These are phyloP conservation scores for Clarias magur DNA, from an alignment of 2,113 vertebrate species.

Conservation along the genomic window DNA sequence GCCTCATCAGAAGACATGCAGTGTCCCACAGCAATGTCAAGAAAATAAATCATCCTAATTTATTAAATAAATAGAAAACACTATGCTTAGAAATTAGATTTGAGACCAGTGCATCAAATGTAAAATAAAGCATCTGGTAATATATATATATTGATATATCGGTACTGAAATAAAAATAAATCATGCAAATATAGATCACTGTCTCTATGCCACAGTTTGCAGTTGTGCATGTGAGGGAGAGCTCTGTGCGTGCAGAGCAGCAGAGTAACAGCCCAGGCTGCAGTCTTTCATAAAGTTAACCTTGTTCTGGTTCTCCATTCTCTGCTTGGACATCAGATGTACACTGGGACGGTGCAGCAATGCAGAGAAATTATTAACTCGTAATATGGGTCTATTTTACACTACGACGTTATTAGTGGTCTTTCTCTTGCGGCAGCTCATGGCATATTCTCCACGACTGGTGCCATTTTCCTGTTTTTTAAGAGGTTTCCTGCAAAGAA, in stretches of 20 bases:
- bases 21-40: neutral
- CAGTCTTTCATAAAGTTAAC: slow-evolving; percentile 1
- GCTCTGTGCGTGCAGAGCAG: neutral
- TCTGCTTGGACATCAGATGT: slow-evolving; percentile 5
- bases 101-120: slow-evolving; percentile 23
- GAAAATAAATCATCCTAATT: slow-evolving; percentile 18
- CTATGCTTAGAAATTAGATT: slow-evolving; percentile 6
- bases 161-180: slow-evolving; percentile 4
- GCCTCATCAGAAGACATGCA: slow-evolving; percentile 14
- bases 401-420: slow-evolving; percentile 81
- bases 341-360: slow-evolving; percentile 25
- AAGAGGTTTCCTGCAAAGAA: slow-evolving; percentile 86
- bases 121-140: slow-evolving; percentile 32
- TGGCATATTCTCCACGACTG: slow-evolving; percentile 88
- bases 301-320: slow-evolving; percentile 4
- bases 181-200: slow-evolving; percentile 17
- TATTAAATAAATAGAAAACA: slow-evolving; percentile 32
- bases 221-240: neutral
- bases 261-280: neutral
- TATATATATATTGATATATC: neutral
- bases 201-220: slow-evolving; percentile 28
- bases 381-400: slow-evolving; percentile 66
- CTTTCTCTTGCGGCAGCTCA: slow-evolving; percentile 90
- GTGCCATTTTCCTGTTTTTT: slow-evolving; percentile 92
- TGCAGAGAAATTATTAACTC: slow-evolving; percentile 52